Base-by-base conservation (phyloP, 2,888 invertebrate species). In the Entomobrya multifasciata region DNA sequence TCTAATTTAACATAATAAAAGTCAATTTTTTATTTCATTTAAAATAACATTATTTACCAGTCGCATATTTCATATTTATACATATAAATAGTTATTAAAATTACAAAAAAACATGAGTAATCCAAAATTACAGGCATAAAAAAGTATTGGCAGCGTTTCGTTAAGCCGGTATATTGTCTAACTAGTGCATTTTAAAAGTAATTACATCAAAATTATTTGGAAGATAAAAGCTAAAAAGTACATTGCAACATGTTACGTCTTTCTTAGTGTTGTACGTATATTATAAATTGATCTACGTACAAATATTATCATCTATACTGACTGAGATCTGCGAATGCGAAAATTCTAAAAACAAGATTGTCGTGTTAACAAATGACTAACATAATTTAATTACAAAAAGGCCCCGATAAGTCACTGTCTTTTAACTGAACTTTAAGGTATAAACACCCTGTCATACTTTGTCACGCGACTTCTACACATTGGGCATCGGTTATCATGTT, bases 401-500 rank as follows among this genome's bases (percentile, higher is more conserved):
- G n/a, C n/a, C n/a, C n/a, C n/a, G n/a, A n/a, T n/a, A n/a, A n/a
- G n/a, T n/a, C n/a, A n/a, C n/a, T n/a, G n/a, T n/a, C n/a, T n/a
- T n/a, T n/a, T n/a, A n/a, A n/a, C n/a, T n/a, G n/a, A n/a, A n/a
- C 13, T 1, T 74, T 49, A 74, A 15, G 72, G 90, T 27, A 91
- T 88, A 55, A 88, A 91, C 10, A 90, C 90, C n/a, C 89, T 87
- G n/a, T 89, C 81, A 60, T 89, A 91, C 20, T 87, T 85, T 1
- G 78, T 83, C 8, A 91, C 91, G 5, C 57, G 49, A 11, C 83
- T 49, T 55, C 91, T 57, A 27, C 91, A 91, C 57, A 91, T 88
- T 15, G 91, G 91, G 78, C 91, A 91, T 27, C 89, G 85, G 52
- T 86, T 87, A 72, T 90, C 90, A 77, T 84, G 81, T 52, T 87